Percentiles rank a stretch among this genome's conserved stretches.
Evolutionary conservation across 2,113 vertebrate species (phyloP).

Genomic region (Boleophthalmus pectinirostris): DNA sequence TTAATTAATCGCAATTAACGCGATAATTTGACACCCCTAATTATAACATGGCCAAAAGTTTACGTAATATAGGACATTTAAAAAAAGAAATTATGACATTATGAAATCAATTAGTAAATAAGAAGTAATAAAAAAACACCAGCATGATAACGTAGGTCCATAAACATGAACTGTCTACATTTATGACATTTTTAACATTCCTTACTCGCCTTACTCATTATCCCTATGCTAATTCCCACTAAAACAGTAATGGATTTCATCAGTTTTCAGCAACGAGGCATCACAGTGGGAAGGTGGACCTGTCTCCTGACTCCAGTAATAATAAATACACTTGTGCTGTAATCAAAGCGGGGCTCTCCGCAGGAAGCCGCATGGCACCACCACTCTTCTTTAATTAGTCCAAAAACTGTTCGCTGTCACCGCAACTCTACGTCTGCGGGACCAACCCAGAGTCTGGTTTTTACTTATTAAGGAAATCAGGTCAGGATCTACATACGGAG

Average conservation of each 20-base stretch:
- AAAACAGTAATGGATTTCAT: not conserved
- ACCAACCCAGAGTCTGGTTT: constrained; percentile 57
- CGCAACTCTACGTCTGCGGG: constrained; percentile 53
- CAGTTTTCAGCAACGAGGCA: constrained; percentile 18
- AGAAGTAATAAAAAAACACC: too few relatives aligned
- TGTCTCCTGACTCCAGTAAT: constrained; percentile 15
- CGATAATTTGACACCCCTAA: too few relatives aligned
- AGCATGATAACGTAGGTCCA: too few relatives aligned
- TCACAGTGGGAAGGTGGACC: constrained; percentile 25
- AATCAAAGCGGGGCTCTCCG: constrained; percentile 60
- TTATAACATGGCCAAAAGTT: too few relatives aligned
- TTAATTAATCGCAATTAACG: too few relatives aligned
- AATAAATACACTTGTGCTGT: constrained; percentile 59
- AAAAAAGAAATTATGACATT: too few relatives aligned
- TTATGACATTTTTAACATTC: too few relatives aligned
- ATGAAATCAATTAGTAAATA: too few relatives aligned
- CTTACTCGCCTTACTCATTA: too few relatives aligned
- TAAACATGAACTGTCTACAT: too few relatives aligned
- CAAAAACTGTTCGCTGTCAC: constrained; percentile 64
- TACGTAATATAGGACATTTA: too few relatives aligned
- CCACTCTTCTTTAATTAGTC: constrained; percentile 72
- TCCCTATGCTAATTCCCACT: too few relatives aligned
- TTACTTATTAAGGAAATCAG: constrained; percentile 73
- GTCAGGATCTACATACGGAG: constrained; percentile 58
- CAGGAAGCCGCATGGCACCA: constrained; percentile 57